Evolutionary conservation across 2,888 invertebrate genomes (phyloP), one percentile per base, ranked within the genome.

Genomic region (Eristalinus sepulchralis): DNA sequence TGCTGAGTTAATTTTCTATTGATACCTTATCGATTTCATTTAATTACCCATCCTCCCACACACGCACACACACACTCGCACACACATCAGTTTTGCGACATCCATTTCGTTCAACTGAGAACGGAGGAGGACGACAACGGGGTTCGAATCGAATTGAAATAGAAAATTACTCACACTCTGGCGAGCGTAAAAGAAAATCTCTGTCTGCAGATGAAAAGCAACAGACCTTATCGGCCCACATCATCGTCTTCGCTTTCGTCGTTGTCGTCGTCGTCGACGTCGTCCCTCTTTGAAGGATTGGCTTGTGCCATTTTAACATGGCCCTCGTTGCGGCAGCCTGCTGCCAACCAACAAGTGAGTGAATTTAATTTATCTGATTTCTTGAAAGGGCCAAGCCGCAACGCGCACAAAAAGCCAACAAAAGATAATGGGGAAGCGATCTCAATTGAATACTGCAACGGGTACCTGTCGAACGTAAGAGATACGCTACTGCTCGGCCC

Each of bases 331-430:
- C 39, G n/a, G 39, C 75, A 70, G 79, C 55, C 39, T 75, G 78
- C 78, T 83, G 78, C 86, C 77, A 85, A 67, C 47, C 47, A 57
- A 57, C 77, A 79, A 83, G 86, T 86, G 83, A 86, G 83, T 86
- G 82, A 86, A 86, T 86, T 86, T 86, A 86, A 86, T 86, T 86
- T 86, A 86, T 86, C 86, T 83, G 72, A 70, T 70, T 83, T 36
- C 73, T 79, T 73, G 68, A 47, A 70, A 57, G 47, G 60, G 70
- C 24, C 24, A 22, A 24, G 24, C 11, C 22, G 39, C 24, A 22
- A 24, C 9, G 2, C 22, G 33, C 64, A 66, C 57, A 82, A 73
- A 70, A 66, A 64, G 34, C 39, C 22, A 85, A 78, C 66, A 63
- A 55, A 70, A 82, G 70, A 86, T 86, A 86, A 86, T 75, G 57